Evolutionary conservation across 2,113 vertebrate species (phyloP), one percentile per base, ranked within the genome.

Genomic region (Callorhinus ursinus): DNA sequence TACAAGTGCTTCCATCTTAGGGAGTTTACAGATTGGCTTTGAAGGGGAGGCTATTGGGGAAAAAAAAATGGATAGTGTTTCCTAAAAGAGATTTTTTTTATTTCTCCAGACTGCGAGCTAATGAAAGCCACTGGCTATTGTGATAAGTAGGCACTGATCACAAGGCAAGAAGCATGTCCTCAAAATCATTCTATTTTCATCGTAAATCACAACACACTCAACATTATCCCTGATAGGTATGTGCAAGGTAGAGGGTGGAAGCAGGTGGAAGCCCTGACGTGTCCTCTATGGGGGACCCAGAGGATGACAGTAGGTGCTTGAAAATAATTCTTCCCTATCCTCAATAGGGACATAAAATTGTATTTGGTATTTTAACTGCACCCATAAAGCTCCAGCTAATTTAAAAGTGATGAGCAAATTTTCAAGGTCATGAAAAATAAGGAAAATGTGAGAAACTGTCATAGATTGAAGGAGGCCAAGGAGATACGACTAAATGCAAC

Each of bases 1-100:
- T 97, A 97, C 88, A 98, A 98, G 90, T 95, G 96, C 93, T 96
- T 79, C 84, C 91, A 82, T 97, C 96, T 97, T 98, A 98, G 97
- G 96, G 92, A 98, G 97, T 98, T 98, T 97, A 98, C 83, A 98
- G 97, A 97, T 87, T 97, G 97, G 93, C 95, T 98, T 98, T 92
- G 96, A 92, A 96, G 93, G 89, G 89, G 46, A 97, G 83, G 76
- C 94, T 69, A 51, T 81, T 88, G 88, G 63, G 5, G 6, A 63
- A 95, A 83, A 92, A 98, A 98, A 97, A 98, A 95, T 46, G 87
- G 97, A 90, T 61, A 61, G 69, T 80, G 53, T 33, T 85, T 84
- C 67, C 92, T 90, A 82, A 96, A 92, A 97, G 93, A 98, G 74
- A 93, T 85, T 76, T 96, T 76, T 98, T 96, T 71, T 61, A 83